A percentile compares a stretch with the other conserved stretches of the same genome.
phyloP scores from a whole-genome alignment of 2,888 invertebrate species.

The Perdita meconis region DNA sequence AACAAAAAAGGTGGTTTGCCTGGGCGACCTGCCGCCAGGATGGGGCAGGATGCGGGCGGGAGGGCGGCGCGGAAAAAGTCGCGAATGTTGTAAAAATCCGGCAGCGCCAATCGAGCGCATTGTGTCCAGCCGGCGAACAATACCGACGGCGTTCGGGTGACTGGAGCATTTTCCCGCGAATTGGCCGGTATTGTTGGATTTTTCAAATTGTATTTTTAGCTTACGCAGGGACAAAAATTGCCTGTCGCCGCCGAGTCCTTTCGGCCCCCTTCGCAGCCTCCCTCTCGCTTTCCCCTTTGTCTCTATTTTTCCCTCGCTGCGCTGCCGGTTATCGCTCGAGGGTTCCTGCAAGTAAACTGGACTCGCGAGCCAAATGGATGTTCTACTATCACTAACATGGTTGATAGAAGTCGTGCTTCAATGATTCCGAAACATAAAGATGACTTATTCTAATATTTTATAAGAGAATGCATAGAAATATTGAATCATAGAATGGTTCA shows the following conservation, averaged over 20 bases:
- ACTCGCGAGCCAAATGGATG: no score
- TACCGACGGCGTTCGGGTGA: slow-evolving; percentile 73
- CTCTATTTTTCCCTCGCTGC: slow-evolving; percentile 19
- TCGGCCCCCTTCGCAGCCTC: slow-evolving; percentile 17
- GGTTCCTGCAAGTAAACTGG: no score
- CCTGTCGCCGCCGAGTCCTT: slow-evolving; percentile 57
- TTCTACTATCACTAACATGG: no score
- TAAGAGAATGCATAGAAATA: no score
- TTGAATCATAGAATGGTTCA: no score
- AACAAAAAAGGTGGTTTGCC: slow-evolving; percentile 64
- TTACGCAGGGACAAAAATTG: slow-evolving; percentile 68
- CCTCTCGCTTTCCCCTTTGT: not conserved
- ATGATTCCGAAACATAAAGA: no score
- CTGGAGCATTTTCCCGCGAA: slow-evolving; percentile 76
- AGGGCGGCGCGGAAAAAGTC: slow-evolving; percentile 69
- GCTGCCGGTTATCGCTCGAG: not conserved
- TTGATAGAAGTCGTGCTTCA: no score
- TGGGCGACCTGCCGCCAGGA: slow-evolving; percentile 34
- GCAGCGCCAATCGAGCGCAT: slow-evolving; percentile 81
- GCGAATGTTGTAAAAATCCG: slow-evolving; percentile 81
- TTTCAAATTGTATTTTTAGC: slow-evolving; percentile 77
- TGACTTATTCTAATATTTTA: no score
- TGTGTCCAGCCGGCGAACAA: slow-evolving; percentile 80
- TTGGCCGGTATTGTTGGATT: slow-evolving; percentile 78
- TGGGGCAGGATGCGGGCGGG: slow-evolving; percentile 14